A percentile compares a stretch with the other conserved stretches of the same genome.
Evolutionary conservation across 2,113 vertebrate genomes (phyloP).

Genomic region (Pseudorasbora parva): DNA sequence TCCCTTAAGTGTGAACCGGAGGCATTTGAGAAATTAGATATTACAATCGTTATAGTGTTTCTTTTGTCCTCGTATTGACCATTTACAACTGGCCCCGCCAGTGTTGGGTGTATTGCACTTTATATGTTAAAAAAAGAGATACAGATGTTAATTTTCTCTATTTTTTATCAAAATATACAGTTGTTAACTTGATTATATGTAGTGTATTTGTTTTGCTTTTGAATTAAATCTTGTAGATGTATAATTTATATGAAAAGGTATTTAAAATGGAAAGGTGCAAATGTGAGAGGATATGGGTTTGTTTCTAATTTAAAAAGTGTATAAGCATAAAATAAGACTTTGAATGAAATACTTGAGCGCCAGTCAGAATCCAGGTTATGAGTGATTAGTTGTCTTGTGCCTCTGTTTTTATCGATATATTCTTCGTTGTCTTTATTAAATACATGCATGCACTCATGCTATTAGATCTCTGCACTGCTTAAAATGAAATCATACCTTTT

Average conservation of each 20-base stretch:
- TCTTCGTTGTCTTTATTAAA: background rate
- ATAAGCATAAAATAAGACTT: too few relatives aligned
- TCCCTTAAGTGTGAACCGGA: background rate
- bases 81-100: background rate
- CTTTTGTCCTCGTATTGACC: background rate
- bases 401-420: background rate
- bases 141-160: background rate
- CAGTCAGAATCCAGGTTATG: background rate
- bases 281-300: background rate
- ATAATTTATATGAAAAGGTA: background rate
- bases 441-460: background rate
- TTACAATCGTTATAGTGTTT: background rate
- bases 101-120: constrained; percentile 25
- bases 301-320: background rate
- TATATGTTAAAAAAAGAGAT: background rate
- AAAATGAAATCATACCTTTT: background rate
- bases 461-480: background rate
- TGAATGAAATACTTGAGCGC: too few relatives aligned
- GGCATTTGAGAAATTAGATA: background rate
- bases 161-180: background rate
- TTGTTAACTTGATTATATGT: background rate
- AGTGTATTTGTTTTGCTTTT: background rate
- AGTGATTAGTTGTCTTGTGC: background rate
- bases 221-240: background rate
- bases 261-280: background rate